A percentile compares a stretch with the other conserved stretches of the same genome.
These are phyloP conservation scores for Threskiornis aethiopicus DNA, from an alignment of 2,797 vertebrate species.

Conservation along the genomic window DNA sequence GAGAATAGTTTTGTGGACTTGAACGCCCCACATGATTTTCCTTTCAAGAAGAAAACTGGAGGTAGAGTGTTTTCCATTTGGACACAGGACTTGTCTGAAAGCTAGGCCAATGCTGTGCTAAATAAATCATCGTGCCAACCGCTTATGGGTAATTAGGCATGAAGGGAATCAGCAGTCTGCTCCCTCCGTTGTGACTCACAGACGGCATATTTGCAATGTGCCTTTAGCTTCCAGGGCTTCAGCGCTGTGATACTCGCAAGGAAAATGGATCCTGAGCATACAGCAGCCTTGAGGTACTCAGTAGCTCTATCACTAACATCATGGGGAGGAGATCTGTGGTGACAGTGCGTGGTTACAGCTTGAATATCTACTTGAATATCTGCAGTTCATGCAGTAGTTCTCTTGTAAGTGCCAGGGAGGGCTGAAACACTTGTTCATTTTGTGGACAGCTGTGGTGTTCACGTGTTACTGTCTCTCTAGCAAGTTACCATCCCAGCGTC, in stretches of 20 bases:
- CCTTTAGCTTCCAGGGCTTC: slow-evolving; percentile 47
- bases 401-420: background rate
- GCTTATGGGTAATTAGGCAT: slow-evolving; percentile 73
- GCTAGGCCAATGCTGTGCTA: slow-evolving; percentile 63
- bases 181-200: slow-evolving; percentile 39
- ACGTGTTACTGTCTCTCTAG: fast-evolving
- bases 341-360: background rate
- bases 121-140: slow-evolving; percentile 67
- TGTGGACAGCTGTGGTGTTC: background rate
- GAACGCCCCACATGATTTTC: background rate
- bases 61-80: slow-evolving; percentile 53
- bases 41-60: background rate
- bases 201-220: slow-evolving; percentile 38
- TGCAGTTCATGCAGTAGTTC: background rate
- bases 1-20: background rate
- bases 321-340: background rate
- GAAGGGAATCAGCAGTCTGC: slow-evolving; percentile 63
- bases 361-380: background rate
- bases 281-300: background rate
- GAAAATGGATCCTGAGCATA: background rate
- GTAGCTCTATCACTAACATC: fast-evolving
- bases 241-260: background rate
- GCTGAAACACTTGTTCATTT: background rate
- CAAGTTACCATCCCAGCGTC: background rate
- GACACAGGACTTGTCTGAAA: slow-evolving; percentile 50